Evolutionary conservation across 2,888 invertebrate genomes (phyloP), one percentile per base, ranked within the genome.

Genomic region (Carabus problematicus): DNA sequence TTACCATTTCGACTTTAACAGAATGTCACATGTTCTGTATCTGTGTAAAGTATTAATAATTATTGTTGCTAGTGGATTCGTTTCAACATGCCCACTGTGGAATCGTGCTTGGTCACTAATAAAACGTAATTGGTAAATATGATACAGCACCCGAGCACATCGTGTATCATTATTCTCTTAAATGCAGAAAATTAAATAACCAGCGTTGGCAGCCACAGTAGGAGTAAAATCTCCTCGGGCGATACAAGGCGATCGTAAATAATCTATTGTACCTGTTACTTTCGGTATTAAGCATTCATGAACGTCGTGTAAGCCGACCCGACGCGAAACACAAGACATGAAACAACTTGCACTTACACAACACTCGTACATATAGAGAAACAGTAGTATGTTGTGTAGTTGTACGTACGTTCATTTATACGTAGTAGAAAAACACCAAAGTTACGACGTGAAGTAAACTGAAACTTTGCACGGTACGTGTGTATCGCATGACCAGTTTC

Each of bases 401-500:
- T 3, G 29, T 29, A n/a, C n/a, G n/a, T 2, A 45, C 2, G 45
- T 14, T 45, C 45, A 45, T 45, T 11, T 45, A 12, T 7, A 45
- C 45, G 14, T 11, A 11, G 4, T 18, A 14, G 16, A 12, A 14
- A 18, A 18, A 7, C 6, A 52, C 18, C 14, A 16, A 9, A 18
- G 18, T 52, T 14, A 16, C 18, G 52, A 52, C 11, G 3, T 12
- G 19, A 16, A 14, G 47, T 16, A 12, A 47, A 14, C 12, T 16
- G 16, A 7, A 12, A 12, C 12, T 47, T 14, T 47, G 47, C 16
- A 47, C 12, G 12, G 12, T 16, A 16, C 3, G 7, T 16, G 16
- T 47, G 11, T 52, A 52, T 52, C 52, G 52, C 52, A 52, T 52
- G 52, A 52, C 52, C 52, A 52, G 52, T 52, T 52, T 19, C 19